Evolutionary conservation across 23 tunicate genomes (phyloP).

Genomic region (Phallusia fumigata): DNA sequence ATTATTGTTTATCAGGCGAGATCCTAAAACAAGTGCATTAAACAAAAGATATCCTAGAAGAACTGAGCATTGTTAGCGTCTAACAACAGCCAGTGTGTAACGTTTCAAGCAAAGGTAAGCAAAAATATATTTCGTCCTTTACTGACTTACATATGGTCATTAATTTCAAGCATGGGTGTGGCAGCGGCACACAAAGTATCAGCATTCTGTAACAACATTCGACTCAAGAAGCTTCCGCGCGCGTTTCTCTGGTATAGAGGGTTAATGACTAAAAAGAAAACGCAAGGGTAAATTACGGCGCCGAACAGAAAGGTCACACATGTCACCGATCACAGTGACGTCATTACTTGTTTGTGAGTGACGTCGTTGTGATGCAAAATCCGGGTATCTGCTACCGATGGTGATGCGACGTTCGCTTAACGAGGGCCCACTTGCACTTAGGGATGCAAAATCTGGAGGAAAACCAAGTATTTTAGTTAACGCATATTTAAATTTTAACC

Average conservation of each 20-base stretch:
- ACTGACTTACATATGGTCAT: slow-evolving; percentile 35
- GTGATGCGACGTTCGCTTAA: slow-evolving; percentile 2
- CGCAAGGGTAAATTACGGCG: background rate
- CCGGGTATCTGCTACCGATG: slow-evolving; percentile 14
- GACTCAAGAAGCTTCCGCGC: slow-evolving; percentile 51
- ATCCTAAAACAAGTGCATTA: too few species aligned
- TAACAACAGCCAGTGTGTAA: too few species aligned
- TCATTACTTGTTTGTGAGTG: slow-evolving; percentile 12
- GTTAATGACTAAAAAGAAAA: slow-evolving; percentile 45
- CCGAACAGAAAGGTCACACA: background rate
- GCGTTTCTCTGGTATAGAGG: slow-evolving; percentile 37
- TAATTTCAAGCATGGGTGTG: slow-evolving; percentile 57
- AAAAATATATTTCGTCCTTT: background rate
- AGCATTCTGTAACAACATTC: slow-evolving; percentile 78
- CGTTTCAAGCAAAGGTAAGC: too few species aligned
- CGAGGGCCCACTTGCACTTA: slow-evolving; percentile 13
- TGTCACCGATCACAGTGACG: background rate
- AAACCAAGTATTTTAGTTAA: too few species aligned
- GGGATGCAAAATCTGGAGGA: background rate
- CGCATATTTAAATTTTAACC: too few species aligned
- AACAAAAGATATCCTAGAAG: too few species aligned
- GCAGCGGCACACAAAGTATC: slow-evolving; percentile 95
- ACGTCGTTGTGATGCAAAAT: background rate
- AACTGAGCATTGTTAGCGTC: too few species aligned
- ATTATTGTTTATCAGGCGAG: too few species aligned